These are phyloP conservation scores for Tympanoctomys barrerae DNA, from an alignment of 2,797 vertebrate species.

Conservation along the genomic window DNA sequence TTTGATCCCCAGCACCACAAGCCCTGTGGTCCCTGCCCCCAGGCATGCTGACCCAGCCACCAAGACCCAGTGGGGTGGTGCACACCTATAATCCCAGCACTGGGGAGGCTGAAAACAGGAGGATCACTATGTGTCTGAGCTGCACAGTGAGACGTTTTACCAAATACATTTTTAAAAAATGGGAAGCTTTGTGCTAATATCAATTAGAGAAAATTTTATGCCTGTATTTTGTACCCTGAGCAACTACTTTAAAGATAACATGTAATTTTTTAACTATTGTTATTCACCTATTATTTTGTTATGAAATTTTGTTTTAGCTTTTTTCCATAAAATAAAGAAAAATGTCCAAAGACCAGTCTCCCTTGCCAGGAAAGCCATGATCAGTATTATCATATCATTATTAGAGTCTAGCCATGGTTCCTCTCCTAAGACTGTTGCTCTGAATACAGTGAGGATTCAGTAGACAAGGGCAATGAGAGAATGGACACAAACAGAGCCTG, in stretches of 20 bases:
- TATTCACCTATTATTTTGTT: background rate
- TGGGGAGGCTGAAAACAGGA: too few species aligned
- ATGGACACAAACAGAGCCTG: background rate
- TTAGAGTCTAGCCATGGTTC: background rate
- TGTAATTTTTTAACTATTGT: background rate
- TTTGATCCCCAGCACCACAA: too few species aligned
- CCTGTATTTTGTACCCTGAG: background rate
- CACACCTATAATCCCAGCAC: too few species aligned
- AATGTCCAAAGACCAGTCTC: background rate
- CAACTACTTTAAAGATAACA: background rate
- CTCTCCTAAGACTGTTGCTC: background rate
- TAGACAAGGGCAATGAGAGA: background rate
- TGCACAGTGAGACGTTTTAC: too few species aligned
- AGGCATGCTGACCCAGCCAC: too few species aligned
- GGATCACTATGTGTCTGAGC: too few species aligned
- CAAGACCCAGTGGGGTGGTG: too few species aligned
- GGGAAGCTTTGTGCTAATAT: background rate
- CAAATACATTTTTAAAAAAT: background rate
- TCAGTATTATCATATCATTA: background rate
- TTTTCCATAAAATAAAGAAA: background rate
- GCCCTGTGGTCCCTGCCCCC: too few species aligned
- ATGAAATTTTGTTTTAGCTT: background rate
- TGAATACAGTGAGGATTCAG: background rate
- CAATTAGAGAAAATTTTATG: background rate
- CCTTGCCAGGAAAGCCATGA: background rate